These are phyloP conservation scores for Macrotis lagotis DNA, from an alignment of 2,113 vertebrate species.

Conservation along the genomic window DNA sequence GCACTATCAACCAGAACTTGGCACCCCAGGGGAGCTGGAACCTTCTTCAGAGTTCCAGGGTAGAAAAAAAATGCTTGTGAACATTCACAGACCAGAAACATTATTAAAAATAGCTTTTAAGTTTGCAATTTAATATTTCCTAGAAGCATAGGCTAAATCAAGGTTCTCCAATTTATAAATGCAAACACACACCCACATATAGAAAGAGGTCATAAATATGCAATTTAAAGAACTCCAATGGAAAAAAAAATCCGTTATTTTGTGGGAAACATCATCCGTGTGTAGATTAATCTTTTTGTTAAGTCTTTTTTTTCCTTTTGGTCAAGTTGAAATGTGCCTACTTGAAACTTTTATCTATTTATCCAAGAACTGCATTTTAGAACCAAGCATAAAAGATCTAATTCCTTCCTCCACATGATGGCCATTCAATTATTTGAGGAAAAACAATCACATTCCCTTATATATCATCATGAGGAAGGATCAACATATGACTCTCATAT, in stretches of 20 bases:
- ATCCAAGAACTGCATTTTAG: not conserved
- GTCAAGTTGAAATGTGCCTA: not conserved
- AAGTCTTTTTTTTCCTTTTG: not conserved
- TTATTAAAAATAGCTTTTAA: conserved; percentile 9
- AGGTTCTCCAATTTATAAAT: too few species aligned
- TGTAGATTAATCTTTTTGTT: not conserved
- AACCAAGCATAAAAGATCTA: not conserved
- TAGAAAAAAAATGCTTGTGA: too few species aligned
- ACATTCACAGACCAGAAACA: too few species aligned
- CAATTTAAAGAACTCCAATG: not conserved
- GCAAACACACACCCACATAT: too few species aligned
- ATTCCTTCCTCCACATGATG: not conserved
- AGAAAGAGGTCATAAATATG: too few species aligned
- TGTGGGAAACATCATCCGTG: not conserved
- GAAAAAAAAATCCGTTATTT: not conserved
- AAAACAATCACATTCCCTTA: not conserved
- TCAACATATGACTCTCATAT: not conserved
- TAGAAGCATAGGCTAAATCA: not conserved
- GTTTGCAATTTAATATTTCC: not conserved
- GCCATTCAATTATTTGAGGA: not conserved
- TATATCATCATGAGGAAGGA: not conserved
- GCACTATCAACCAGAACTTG: too few species aligned
- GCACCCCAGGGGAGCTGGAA: too few species aligned
- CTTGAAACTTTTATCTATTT: not conserved
- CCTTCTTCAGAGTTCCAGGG: too few species aligned